Base-by-base conservation (phyloP, 64 coral and sea anemone species). In the Stylophora pistillata region DNA sequence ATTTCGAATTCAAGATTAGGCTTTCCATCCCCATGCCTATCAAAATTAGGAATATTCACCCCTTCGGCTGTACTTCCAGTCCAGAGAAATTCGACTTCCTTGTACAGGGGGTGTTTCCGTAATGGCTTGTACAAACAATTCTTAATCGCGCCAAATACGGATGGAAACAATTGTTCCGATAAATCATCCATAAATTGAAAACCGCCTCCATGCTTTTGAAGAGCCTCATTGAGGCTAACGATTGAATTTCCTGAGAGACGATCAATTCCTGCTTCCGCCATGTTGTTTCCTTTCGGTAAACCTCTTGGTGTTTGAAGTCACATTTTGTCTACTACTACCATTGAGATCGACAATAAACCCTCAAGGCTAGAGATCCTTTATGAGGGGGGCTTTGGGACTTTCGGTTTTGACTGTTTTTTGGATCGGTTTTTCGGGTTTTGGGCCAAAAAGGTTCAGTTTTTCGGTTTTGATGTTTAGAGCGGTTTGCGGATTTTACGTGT, bases 21-120 rank as follows among this genome's bases (percentile, higher is more conserved):
- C 16, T 73, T 81, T 84, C 78, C 65, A 85, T 60, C 71, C 62
- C 89, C 89, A 61, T 62, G 15, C 21, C 79, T 31, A 52, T 91
- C 78, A 53, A 91, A 91, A 75, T 91, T 91, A 7, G 89, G 89
- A 76, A 91, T 91, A 83, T 91, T 91, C 29, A 91, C 89, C 0
- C 79, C 78, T 37, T 91, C 89, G 2, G 89, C 89, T 0, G 89
- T 91, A 83, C 89, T 91, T 33, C 88, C 88, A 20, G 63, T 89
- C 88, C 88, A 90, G 23, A 91, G 5, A 62, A 91, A 74, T 30
- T 91, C 89, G 18, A 91, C 58, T 52, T 83, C 82, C 30, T 74
- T 20, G 11, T 91, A 91, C 53, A 79, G 55, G 5, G 89, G 89
- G 56, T 91, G 89, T 41, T 75, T 91, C 11, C 69, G 29, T 29